These are phyloP conservation scores for Mesorhabditis spiculigera DNA, from an alignment of 2,888 invertebrate species.

Conservation along the genomic window DNA sequence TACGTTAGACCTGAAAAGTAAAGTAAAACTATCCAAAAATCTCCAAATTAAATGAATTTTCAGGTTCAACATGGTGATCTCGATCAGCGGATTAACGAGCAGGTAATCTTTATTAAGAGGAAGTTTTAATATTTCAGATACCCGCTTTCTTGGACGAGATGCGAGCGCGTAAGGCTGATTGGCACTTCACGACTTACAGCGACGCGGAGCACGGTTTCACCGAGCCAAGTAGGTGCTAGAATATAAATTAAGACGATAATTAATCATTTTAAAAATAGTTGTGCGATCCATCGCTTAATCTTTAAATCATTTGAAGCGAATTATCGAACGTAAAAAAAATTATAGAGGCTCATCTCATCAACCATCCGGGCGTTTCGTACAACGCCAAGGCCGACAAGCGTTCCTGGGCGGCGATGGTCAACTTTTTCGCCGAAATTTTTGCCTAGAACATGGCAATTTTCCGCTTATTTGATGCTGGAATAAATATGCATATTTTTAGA, in stretches of 20 bases:
- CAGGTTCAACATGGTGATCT: conserved; percentile 49
- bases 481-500: too few relatives aligned
- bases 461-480: background rate
- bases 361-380: conserved; percentile 33
- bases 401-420: conserved; percentile 32
- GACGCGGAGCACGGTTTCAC: conserved; percentile 49
- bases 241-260: conserved; percentile 5
- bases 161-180: conserved; percentile 43
- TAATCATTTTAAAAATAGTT: background rate
- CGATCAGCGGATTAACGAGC: conserved; percentile 36
- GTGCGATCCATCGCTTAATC: too few relatives aligned
- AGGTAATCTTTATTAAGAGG: conserved; percentile 11
- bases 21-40: too few relatives aligned
- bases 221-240: conserved; percentile 19
- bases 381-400: conserved; percentile 31
- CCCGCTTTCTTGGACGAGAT: conserved; percentile 38
- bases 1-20: conserved; percentile 13
- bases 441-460: background rate
- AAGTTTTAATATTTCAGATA: conserved; percentile 15
- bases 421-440: conserved; percentile 24
- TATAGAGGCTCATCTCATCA: conserved; percentile 20
- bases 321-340: background rate
- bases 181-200: conserved; percentile 38
- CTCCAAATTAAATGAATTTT: background rate
- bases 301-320: too few relatives aligned